Percentiles rank a stretch among this genome's conserved stretches.
phyloP scores from a whole-genome alignment of 2,797 vertebrate genomes.

The Parambassis ranga region DNA sequence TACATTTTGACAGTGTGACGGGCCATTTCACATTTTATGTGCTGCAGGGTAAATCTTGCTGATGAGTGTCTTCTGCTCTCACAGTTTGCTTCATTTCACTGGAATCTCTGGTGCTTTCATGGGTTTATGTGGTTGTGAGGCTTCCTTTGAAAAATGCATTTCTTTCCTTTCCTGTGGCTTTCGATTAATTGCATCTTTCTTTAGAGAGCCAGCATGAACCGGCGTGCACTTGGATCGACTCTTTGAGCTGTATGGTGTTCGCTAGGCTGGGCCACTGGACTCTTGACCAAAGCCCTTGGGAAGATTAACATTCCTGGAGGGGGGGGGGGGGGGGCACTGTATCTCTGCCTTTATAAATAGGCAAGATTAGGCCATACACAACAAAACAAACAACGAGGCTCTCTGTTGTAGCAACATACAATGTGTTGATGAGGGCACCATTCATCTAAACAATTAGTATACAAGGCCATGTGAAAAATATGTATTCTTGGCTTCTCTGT shows the following conservation, averaged over 20 bases:
- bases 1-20: background rate
- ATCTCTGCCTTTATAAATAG: conserved; percentile 71
- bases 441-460: background rate
- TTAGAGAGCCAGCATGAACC: conserved; percentile 11
- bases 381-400: conserved; percentile 60
- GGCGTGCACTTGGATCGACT: conserved; percentile 29
- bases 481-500: background rate
- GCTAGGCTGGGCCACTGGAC: conserved; percentile 60
- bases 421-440: background rate
- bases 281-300: conserved; percentile 69
- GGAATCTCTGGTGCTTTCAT: conserved; percentile 45
- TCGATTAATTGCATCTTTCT: conserved; percentile 30
- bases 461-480: background rate
- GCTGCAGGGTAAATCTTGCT: conserved; percentile 13
- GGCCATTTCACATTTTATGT: conserved; percentile 17
- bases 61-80: conserved; percentile 27
- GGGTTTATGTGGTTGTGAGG: conserved; percentile 39
- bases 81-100: conserved; percentile 24
- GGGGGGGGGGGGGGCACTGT: conserved; percentile 18
- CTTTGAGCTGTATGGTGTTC: conserved; percentile 37
- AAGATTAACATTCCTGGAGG: conserved; percentile 77
- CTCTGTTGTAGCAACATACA: conserved; percentile 31
- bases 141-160: conserved; percentile 46
- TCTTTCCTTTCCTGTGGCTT: conserved; percentile 53
- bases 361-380: conserved; percentile 55